Evolutionary conservation across 1,140 invertebrate species (phyloP).

Genomic region (Paraescarpia echinospica): DNA sequence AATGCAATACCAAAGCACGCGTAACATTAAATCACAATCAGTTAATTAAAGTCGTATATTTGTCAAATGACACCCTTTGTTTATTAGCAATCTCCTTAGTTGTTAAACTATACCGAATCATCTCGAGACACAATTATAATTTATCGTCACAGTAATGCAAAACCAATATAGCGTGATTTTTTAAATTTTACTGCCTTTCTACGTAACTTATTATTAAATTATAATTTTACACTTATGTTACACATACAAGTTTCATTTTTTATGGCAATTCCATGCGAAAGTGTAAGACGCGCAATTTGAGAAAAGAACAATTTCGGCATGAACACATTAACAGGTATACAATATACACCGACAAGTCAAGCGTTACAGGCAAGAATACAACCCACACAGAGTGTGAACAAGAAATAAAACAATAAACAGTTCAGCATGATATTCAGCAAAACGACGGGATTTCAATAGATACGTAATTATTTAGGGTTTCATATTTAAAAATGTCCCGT

Average conservation of each 20-base stretch:
- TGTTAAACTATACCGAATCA: neutral
- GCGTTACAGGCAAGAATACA: neutral
- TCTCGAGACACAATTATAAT: neutral
- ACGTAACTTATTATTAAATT: neutral
- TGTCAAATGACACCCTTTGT: no score
- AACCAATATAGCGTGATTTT: neutral
- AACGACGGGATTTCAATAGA: neutral
- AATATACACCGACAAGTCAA: neutral
- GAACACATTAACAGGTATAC: neutral
- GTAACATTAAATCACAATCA: neutral
- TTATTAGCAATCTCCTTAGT: neutral
- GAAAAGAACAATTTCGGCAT: neutral
- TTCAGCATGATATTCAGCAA: neutral
- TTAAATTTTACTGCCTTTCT: neutral
- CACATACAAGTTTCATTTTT: neutral
- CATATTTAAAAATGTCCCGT: no score
- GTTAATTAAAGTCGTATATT: no score
- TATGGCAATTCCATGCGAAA: neutral
- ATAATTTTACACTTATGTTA: neutral
- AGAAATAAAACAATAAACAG: neutral
- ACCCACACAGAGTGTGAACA: neutral
- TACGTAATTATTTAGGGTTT: neutral
- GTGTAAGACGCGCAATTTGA: no score
- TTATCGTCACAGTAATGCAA: neutral
- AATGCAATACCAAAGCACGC: neutral